Percentiles rank a stretch among this genome's conserved stretches.
Conservation (phyloP, 1,140 invertebrate species). For the Frieseomelitta varia region DNA sequence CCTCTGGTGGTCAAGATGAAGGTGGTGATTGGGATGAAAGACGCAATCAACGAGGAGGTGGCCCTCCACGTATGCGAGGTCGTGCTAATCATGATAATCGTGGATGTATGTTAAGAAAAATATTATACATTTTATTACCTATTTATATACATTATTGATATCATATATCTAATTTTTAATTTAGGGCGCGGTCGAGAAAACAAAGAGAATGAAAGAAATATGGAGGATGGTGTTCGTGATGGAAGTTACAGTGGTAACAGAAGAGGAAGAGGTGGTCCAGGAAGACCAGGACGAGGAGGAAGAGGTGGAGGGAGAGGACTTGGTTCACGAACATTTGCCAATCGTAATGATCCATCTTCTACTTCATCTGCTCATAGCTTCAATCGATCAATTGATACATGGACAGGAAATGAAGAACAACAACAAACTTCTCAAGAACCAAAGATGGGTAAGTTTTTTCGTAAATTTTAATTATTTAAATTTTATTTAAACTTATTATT, state of each 20-base stretch:
- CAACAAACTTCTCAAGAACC: constrained; percentile 77
- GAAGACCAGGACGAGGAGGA: constrained; percentile 82
- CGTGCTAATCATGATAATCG: constrained; percentile 81
- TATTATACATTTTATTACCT: not conserved
- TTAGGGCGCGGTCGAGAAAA: constrained; percentile 84
- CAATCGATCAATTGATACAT: constrained; percentile 80
- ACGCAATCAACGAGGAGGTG: constrained; percentile 79
- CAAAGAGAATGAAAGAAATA: constrained; percentile 85
- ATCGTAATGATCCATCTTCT: constrained; percentile 76
- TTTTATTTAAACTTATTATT: constrained; percentile 1
- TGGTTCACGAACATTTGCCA: constrained; percentile 82
- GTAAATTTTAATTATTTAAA: not conserved
- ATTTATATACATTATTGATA: not conserved
- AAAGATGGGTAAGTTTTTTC: constrained; percentile 75
- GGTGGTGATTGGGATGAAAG: constrained; percentile 82
- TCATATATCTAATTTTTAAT: not conserved
- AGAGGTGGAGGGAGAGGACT: constrained; percentile 84
- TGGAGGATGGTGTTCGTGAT: constrained; percentile 79
- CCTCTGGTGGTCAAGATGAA: constrained; percentile 73
- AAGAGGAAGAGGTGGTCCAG: constrained; percentile 83
- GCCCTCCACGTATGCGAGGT: constrained; percentile 81
- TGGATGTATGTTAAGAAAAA: constrained; percentile 77
- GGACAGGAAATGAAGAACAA: constrained; percentile 81
- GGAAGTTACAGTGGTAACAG: constrained; percentile 80
- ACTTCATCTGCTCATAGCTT: constrained; percentile 76